Evolutionary conservation across 2,797 vertebrate genomes (phyloP).

Genomic region (Todus mexicanus): DNA sequence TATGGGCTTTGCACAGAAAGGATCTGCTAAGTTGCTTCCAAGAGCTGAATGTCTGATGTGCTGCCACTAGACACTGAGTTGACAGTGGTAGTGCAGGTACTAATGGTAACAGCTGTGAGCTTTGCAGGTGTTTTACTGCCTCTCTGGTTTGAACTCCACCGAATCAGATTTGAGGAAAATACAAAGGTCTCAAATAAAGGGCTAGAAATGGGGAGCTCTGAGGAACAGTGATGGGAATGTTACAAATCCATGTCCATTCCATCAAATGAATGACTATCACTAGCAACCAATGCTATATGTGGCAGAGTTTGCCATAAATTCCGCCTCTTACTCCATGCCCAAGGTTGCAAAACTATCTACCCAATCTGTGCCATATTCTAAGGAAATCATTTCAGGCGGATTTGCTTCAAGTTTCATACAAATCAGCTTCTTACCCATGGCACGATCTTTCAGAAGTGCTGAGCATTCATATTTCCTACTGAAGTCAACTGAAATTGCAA

Average conservation of each 20-base stretch:
- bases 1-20: background rate
- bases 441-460: slow-evolving; percentile 30
- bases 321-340: background rate
- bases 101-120: background rate
- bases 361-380: background rate
- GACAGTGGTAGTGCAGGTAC: background rate
- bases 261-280: background rate
- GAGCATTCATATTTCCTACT: slow-evolving; percentile 47
- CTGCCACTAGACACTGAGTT: background rate
- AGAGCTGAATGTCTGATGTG: background rate
- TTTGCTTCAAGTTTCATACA: background rate
- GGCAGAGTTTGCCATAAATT: background rate
- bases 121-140: background rate
- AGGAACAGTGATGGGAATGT: background rate
- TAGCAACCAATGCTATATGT: rapidly evolving
- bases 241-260: background rate
- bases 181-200: background rate
- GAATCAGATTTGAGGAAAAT: background rate
- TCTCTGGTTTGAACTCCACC: background rate
- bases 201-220: background rate
- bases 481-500: slow-evolving; percentile 29
- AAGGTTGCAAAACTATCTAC: background rate
- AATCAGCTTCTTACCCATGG: background rate
- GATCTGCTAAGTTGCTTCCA: background rate
- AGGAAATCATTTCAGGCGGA: background rate